Conservation (phyloP, 2,113 vertebrate genomes). For the Promerops cafer region DNA sequence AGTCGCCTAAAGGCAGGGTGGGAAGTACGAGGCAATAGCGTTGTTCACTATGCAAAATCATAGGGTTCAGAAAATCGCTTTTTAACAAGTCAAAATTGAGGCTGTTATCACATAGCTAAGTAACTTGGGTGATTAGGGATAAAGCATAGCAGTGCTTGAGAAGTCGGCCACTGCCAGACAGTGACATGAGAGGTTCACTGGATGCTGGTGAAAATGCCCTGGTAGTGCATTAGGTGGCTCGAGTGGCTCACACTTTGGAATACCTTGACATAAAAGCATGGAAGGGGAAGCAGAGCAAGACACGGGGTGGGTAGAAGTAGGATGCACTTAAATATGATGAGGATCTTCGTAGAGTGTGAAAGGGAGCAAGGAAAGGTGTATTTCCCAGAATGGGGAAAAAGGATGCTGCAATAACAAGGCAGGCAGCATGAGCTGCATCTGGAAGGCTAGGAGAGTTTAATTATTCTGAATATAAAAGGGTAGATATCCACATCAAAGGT, state of each 20-base stretch:
- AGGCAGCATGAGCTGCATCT: not conserved
- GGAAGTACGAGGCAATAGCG: not conserved
- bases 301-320: not conserved
- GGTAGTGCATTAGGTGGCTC: too few relatives aligned
- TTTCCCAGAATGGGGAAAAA: not conserved
- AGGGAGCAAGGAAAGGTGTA: not conserved
- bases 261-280: not conserved
- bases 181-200: rapidly evolving
- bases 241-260: not conserved
- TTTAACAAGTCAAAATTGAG: not conserved
- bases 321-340: not conserved
- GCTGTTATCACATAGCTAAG: not conserved
- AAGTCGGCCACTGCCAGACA: not conserved
- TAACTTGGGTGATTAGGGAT: not conserved
- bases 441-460: not conserved
- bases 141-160: not conserved
- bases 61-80: not conserved
- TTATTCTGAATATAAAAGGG: not conserved
- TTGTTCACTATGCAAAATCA: rapidly evolving
- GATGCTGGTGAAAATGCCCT: not conserved
- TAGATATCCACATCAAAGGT: not conserved
- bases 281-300: not conserved
- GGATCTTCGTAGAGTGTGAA: not conserved
- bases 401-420: not conserved
- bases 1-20: not conserved